These are phyloP conservation scores for Mionectes olivaceus DNA, from an alignment of 2,797 vertebrate species.

Conservation along the genomic window DNA sequence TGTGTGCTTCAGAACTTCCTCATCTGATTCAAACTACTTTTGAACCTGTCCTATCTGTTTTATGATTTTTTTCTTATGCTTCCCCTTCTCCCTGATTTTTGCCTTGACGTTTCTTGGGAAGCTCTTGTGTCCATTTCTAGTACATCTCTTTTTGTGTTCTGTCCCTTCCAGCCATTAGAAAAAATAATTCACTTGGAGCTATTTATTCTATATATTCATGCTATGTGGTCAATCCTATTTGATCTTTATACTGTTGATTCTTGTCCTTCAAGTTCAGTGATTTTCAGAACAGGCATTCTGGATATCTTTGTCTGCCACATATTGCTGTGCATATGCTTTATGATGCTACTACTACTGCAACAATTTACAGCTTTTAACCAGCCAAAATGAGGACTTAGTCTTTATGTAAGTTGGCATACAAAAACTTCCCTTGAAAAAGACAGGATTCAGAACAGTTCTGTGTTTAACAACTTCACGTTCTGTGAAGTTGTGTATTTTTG, in stretches of 20 bases:
- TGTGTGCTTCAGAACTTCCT: neutral
- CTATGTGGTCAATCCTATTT: neutral
- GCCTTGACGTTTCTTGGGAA: neutral
- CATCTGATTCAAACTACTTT: neutral
- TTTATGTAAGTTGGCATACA: neutral
- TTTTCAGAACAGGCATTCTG: neutral
- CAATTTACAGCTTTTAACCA: neutral
- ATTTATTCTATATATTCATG: neutral
- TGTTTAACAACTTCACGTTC: neutral
- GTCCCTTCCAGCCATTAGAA: neutral
- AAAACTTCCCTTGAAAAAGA: neutral
- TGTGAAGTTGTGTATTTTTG: neutral
- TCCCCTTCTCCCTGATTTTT: neutral
- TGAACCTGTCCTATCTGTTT: constrained; percentile 7
- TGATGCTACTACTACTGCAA: neutral
- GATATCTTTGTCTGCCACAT: neutral
- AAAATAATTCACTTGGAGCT: neutral
- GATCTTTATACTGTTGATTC: neutral
- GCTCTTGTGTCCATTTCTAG: neutral
- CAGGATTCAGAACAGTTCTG: neutral
- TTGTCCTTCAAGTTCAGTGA: neutral
- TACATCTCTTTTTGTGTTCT: neutral
- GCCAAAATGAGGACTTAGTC: neutral
- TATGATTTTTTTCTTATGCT: neutral
- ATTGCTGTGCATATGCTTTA: neutral